Evolutionary conservation across 2,113 vertebrate genomes (phyloP).

Genomic region (Gadus macrocephalus): DNA sequence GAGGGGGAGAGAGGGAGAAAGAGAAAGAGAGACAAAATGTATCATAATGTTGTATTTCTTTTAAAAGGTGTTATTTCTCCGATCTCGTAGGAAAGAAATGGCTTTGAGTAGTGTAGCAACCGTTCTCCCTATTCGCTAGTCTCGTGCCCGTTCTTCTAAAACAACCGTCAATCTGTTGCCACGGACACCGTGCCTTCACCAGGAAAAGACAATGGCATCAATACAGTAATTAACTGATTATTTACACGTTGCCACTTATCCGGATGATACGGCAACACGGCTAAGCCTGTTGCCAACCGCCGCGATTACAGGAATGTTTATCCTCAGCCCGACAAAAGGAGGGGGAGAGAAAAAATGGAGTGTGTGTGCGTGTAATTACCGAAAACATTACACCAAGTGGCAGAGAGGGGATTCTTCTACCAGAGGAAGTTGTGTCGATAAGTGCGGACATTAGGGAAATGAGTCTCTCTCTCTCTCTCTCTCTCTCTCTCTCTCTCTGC

Average conservation of each 20-base stretch:
- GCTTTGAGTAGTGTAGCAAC: constrained; percentile 60
- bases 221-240: constrained; percentile 56
- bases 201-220: constrained; percentile 49
- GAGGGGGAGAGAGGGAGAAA: constrained; percentile 76
- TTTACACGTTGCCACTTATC: constrained; percentile 50
- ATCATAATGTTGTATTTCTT: constrained; percentile 81
- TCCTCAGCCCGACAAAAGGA: constrained; percentile 1
- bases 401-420: constrained; percentile 19
- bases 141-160: constrained; percentile 39
- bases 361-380: constrained; percentile 30
- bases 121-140: constrained; percentile 19
- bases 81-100: constrained; percentile 81
- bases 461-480: constrained; percentile 19
- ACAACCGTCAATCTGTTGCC: constrained; percentile 36
- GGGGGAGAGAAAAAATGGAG: constrained; percentile 8
- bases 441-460: constrained; percentile 42
- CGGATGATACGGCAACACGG: constrained; percentile 17
- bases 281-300: constrained; percentile 33
- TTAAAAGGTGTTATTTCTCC: constrained; percentile 72
- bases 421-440: constrained; percentile 37
- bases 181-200: constrained; percentile 35
- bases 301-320: constrained; percentile 39
- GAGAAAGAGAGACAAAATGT: constrained; percentile 72
- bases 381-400: constrained; percentile 25
- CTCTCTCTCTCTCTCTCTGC: constrained; percentile 10